Evolutionary conservation across 2,113 vertebrate genomes (phyloP).

Genomic region (Albula glossodonta): DNA sequence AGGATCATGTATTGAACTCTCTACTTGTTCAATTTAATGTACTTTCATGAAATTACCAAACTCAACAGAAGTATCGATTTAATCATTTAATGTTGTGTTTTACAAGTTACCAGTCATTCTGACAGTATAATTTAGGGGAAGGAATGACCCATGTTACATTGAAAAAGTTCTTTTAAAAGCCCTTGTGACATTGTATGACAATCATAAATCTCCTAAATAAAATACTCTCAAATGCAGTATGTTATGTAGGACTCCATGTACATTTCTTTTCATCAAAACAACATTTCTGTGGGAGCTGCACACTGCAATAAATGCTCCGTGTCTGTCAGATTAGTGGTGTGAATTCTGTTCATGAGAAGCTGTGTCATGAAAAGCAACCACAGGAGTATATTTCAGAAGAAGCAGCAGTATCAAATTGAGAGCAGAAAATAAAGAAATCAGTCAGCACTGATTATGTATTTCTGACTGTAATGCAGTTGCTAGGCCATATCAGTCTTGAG

Average conservation of each 20-base stretch:
- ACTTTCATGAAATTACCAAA: background rate
- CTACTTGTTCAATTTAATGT: no score
- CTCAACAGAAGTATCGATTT: background rate
- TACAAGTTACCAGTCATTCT: background rate
- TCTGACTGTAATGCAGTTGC: background rate
- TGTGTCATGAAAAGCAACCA: background rate
- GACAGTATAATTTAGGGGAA: background rate
- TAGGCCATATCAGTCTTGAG: background rate
- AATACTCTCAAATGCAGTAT: no score
- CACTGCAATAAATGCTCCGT: no score
- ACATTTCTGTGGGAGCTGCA: no score
- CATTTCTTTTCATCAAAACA: no score
- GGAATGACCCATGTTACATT: background rate
- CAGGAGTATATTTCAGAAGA: slow-evolving; percentile 29
- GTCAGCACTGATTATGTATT: background rate
- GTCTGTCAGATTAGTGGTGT: no score
- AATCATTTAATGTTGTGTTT: background rate
- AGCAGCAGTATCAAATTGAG: slow-evolving; percentile 29
- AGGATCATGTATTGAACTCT: no score
- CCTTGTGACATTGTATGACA: background rate
- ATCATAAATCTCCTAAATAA: background rate
- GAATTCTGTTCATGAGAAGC: background rate
- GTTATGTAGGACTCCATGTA: no score
- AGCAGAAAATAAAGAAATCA: background rate
- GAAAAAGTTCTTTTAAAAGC: background rate